A percentile compares a stretch with the other conserved stretches of the same genome.
Conservation (phyloP, 2,797 vertebrate genomes). For the Hemibagrus guttatus region DNA sequence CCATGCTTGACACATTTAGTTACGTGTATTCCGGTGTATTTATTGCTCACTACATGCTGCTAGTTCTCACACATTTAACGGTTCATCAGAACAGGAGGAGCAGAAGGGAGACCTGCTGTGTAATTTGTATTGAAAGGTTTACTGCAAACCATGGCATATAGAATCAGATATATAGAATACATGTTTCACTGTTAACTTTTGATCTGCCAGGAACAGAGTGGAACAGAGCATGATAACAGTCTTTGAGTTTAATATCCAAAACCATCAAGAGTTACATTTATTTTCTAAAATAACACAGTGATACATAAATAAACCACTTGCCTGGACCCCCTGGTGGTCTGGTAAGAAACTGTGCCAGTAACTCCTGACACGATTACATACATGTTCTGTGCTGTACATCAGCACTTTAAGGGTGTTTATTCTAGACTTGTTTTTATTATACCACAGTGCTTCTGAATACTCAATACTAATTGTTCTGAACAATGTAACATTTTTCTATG, state of each 20-base stretch:
- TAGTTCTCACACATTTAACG: conserved; percentile 11
- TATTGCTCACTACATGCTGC: conserved; percentile 13
- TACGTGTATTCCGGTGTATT: conserved; percentile 21
- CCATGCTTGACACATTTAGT: not conserved
- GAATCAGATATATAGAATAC: not conserved
- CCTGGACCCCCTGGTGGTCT: too few relatives aligned
- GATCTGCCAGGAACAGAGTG: not conserved
- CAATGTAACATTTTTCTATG: not conserved
- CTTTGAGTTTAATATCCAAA: not conserved
- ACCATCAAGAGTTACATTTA: not conserved
- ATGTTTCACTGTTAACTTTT: not conserved
- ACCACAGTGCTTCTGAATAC: not conserved
- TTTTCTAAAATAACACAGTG: too few relatives aligned
- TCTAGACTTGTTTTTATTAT: not conserved
- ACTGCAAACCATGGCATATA: not conserved
- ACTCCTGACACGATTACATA: not conserved
- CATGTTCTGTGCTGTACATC: not conserved
- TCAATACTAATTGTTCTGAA: not conserved
- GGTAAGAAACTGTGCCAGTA: too few relatives aligned
- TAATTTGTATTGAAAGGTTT: not conserved
- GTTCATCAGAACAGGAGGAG: conserved; percentile 12
- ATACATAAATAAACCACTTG: too few relatives aligned
- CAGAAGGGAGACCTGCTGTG: not conserved
- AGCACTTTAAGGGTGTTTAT: not conserved
- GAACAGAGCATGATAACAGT: not conserved